These are phyloP conservation scores for Lepeophtheirus salmonis DNA, from an alignment of 1,140 invertebrate genomes.

Conservation along the genomic window DNA sequence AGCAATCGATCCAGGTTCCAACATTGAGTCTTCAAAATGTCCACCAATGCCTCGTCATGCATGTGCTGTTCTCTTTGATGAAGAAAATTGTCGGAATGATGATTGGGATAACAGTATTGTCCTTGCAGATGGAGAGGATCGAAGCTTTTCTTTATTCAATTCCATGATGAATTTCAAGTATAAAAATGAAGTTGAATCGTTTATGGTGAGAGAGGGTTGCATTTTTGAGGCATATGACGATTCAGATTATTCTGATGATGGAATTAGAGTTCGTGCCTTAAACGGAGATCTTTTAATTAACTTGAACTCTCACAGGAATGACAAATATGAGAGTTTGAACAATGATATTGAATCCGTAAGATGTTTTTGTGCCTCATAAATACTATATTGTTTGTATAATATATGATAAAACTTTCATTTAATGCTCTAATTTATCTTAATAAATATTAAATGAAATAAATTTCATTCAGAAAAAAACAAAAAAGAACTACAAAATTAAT, in stretches of 20 bases:
- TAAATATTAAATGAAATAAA: too few species aligned
- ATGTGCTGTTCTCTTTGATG: slow-evolving; percentile 5
- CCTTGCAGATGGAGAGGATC: background rate
- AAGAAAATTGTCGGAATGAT: background rate
- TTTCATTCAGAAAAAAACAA: too few species aligned
- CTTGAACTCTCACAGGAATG: background rate
- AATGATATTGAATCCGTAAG: background rate
- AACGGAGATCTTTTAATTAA: background rate
- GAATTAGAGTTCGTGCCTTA: background rate
- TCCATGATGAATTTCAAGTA: background rate
- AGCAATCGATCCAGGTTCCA: background rate
- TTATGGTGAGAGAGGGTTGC: background rate
- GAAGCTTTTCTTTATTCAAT: background rate
- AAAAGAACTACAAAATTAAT: too few species aligned
- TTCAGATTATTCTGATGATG: background rate
- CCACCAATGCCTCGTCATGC: background rate
- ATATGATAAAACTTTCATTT: too few species aligned
- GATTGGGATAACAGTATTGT: slow-evolving; percentile 5
- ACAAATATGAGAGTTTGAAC: background rate
- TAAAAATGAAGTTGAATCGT: background rate
- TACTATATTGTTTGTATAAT: too few species aligned
- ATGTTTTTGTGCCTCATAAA: background rate
- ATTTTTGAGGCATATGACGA: background rate
- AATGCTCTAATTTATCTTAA: too few species aligned
- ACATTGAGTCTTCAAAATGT: background rate